Evolutionary conservation across 2,113 vertebrate species (phyloP).

Genomic region (Paralichthys olivaceus): DNA sequence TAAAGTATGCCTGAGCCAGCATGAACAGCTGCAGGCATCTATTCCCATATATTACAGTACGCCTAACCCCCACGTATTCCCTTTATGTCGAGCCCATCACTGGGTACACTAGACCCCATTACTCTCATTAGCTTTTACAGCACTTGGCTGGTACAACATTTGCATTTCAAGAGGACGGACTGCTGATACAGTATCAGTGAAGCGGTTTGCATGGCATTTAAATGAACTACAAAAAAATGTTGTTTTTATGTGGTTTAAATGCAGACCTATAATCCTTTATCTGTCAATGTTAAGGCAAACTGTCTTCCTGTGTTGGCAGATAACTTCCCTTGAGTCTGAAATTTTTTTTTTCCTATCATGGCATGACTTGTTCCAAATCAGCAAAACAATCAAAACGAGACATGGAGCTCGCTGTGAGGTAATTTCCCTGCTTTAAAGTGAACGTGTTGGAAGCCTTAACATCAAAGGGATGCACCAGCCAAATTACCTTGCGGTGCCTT

Average conservation of each 20-base stretch:
- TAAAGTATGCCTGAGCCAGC: constrained; percentile 64
- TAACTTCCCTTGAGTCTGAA: constrained; percentile 29
- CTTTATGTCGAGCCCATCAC: constrained; percentile 71
- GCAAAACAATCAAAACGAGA: constrained; percentile 31
- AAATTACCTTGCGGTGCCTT: constrained; percentile 20
- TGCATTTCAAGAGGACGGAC: constrained; percentile 57
- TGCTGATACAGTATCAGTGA: constrained; percentile 39
- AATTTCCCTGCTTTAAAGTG: constrained; percentile 22
- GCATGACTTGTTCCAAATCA: constrained; percentile 31
- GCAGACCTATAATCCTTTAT: constrained; percentile 26
- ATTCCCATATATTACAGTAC: constrained; percentile 65
- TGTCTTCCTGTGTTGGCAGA: constrained; percentile 1
- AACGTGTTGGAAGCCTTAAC: constrained; percentile 27
- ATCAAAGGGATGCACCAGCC: constrained; percentile 39
- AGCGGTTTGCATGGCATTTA: constrained; percentile 32
- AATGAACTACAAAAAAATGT: constrained; percentile 30
- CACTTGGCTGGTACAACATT: constrained; percentile 70
- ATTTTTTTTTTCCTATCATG: constrained; percentile 24
- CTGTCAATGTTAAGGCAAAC: constrained; percentile 30
- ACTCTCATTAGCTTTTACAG: constrained; percentile 78
- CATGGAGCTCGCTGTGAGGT: constrained; percentile 27
- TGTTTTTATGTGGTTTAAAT: constrained; percentile 31
- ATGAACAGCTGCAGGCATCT: constrained; percentile 71
- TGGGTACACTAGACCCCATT: constrained; percentile 69
- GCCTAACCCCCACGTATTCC: constrained; percentile 66